Evolutionary conservation across 2,888 invertebrate genomes (phyloP), one percentile per base, ranked within the genome.

Genomic region (Biston stratarius): DNA sequence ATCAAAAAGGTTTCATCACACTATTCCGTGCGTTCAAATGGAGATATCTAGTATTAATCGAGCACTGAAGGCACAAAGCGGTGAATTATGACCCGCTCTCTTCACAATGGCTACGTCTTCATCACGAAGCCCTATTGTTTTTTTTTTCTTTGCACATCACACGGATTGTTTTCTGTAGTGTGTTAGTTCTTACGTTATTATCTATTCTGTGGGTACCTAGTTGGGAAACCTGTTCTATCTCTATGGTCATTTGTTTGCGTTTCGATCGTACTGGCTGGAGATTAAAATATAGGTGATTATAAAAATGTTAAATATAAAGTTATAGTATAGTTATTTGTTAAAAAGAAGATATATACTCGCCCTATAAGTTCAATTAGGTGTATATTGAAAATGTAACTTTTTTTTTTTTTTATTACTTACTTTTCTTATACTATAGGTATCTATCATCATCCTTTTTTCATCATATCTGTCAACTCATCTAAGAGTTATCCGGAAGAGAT

Each of bases 21-120:
- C 84, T 47, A 86, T 89, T 83, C 81, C 88, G 83, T 88, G 87
- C 87, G 87, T 87, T 86, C 84, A 86, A 93, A 94, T 93, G 85
- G 91, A 94, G 94, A 93, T 94, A 94, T 94, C 92, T 93, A 90
- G 91, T 89, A 94, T 94, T 94, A 94, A 94, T 93, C 92, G 92
- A 82, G 84, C 88, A 87, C 90, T 87, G 85, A 88, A 89, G 87
- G 86, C 84, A 94, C 94, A 94, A 94, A 93, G 92, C 89, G 83
- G 90, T 94, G 93, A 94, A 90, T 91, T 94, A 94, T 94, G 83
- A 86, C 88, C 83, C 85, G 86, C 89, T 93, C 93, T 88, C 87
- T 83, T 88, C 88, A 94, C 94, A 94, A 94, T 94, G 92, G 91
- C 84, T 88, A 93, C 93, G 90, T 94, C 94, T 94, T 94, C 94